Evolutionary conservation across 2,888 invertebrate genomes (phyloP).

Genomic region (Aleiodes leptofemur): DNA sequence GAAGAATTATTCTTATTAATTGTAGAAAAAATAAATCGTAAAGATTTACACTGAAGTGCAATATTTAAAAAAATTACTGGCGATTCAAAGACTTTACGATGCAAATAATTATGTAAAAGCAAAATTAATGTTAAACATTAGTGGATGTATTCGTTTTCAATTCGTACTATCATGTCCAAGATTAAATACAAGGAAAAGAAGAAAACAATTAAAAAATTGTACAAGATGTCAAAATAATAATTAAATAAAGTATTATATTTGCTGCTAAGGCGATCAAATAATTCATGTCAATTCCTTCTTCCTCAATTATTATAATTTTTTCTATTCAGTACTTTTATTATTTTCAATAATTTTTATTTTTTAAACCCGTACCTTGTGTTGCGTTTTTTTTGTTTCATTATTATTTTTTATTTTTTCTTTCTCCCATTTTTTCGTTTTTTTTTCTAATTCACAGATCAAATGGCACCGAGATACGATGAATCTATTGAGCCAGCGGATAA

Average conservation of each 20-base stretch:
- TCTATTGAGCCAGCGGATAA: constrained; percentile 66
- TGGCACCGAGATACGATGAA: constrained; percentile 56
- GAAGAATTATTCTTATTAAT: no score
- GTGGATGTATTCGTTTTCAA: constrained; percentile 42
- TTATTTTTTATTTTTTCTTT: constrained; percentile 47
- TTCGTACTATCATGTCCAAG: constrained; percentile 52
- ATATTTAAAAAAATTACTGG: no score
- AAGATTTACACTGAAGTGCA: no score
- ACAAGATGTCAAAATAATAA: constrained; percentile 51
- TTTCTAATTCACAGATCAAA: constrained; percentile 54
- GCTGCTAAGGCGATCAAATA: constrained; percentile 59
- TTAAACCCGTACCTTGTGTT: constrained; percentile 40
- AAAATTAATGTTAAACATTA: constrained; percentile 40
- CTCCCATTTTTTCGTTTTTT: constrained; percentile 56
- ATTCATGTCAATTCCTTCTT: constrained; percentile 60
- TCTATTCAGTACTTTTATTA: constrained; percentile 41
- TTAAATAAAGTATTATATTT: constrained; percentile 68
- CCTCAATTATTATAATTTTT: constrained; percentile 52
- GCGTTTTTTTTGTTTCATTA: constrained; percentile 4
- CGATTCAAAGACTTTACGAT: constrained; percentile 10
- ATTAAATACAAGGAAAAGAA: constrained; percentile 29
- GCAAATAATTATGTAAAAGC: constrained; percentile 38
- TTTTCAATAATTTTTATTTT: constrained; percentile 41
- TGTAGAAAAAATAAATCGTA: no score
- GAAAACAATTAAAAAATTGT: constrained; percentile 59